Evolutionary conservation across 2,888 invertebrate genomes (phyloP), one percentile per base, ranked within the genome.

Genomic region (Drosophila demipolita): DNA sequence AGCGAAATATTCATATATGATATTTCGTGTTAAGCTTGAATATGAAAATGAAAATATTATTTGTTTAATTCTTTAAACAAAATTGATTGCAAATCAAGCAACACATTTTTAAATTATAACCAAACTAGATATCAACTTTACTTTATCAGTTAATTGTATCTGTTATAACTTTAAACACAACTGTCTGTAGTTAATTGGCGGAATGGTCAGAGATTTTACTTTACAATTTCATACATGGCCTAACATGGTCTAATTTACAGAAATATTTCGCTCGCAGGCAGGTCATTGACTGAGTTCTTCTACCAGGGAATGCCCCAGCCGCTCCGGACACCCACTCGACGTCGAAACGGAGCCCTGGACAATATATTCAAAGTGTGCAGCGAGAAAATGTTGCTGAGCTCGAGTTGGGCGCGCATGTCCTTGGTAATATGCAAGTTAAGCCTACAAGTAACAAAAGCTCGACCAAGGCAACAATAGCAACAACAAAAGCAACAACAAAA

Each of bases 401-500:
- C 40, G 54, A 20, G 23, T 17, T 55, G 42, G 29, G 60, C 42
- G 36, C 32, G 57, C 38, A 26, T 66, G 84, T 80, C 71, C 82
- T 80, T 73, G 74, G 62, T 55, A 50, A 76, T 83, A 71, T 83
- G 79, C 83, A 89, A 71, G 83, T 63, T 68, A 77, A 78, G 72
- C 78, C 81, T 50, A 68, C 54, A 65, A 59, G 53, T 85, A 75
- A 75, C 79, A 76, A 76, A 80, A 76, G 80, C 80, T 78, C 61
- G 59, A 52, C 61, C 65, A 57, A 48, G 57, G 42, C 45, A 75
- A 50, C 61, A 53, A 63, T 33, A 23, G 2, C 49, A 36, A 32
- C 50, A 53, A 40, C 17, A 55, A 57, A 8, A 57, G 17, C 12
- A 38, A 38, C 53, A n/a, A n/a, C 50, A 60, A 48, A 42, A 65